A percentile compares a stretch with the other conserved stretches of the same genome.
Conservation (phyloP, 2,888 invertebrate genomes). For the Acanthosepion pharaonis region DNA sequence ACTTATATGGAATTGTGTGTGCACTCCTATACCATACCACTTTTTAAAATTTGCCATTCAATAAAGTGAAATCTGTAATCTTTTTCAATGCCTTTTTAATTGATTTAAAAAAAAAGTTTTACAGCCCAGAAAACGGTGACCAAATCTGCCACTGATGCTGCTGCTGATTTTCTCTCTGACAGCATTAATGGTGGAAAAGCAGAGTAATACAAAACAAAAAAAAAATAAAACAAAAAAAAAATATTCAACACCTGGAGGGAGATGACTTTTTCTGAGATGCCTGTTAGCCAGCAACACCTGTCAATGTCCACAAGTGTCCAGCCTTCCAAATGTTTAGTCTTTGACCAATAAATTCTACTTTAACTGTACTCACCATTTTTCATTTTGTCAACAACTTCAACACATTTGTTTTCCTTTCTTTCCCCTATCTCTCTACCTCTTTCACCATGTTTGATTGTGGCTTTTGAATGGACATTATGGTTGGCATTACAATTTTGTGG, state of each 20-base stretch:
- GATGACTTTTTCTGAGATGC: conserved; percentile 34
- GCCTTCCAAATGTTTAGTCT: neutral
- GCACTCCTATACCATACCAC: too few species aligned
- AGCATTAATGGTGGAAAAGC: neutral
- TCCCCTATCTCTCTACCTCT: neutral
- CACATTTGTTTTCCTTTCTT: too few species aligned
- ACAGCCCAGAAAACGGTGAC: neutral
- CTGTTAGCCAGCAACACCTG: neutral
- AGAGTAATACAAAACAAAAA: neutral
- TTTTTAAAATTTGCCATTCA: too few species aligned
- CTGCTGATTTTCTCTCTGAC: conserved; percentile 34
- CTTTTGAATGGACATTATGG: neutral
- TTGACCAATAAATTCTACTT: neutral
- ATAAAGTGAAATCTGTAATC: too few species aligned
- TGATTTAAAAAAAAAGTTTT: too few species aligned
- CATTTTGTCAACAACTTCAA: conserved; percentile 37
- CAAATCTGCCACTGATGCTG: conserved; percentile 44
- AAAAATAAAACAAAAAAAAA: neutral
- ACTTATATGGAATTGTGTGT: too few species aligned
- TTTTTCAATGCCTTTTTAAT: too few species aligned
- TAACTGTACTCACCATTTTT: neutral
- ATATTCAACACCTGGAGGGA: conserved; percentile 36
- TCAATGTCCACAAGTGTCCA: conserved; percentile 38
- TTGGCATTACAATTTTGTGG: conserved; percentile 25
- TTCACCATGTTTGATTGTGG: conserved; percentile 8